Conservation (phyloP, 2,888 invertebrate genomes). For the Alloplasta piceator region DNA sequence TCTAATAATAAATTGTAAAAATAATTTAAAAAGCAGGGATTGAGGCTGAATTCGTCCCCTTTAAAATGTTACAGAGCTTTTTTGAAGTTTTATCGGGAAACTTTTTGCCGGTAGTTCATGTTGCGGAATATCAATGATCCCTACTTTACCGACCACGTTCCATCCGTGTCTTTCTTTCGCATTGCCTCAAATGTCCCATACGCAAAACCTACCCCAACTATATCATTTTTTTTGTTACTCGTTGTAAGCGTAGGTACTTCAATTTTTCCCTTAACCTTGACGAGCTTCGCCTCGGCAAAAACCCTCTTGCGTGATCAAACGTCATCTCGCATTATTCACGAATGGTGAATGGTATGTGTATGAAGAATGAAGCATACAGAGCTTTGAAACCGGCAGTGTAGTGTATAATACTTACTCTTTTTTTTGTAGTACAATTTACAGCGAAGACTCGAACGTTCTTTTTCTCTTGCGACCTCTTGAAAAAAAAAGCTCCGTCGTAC, state of each 20-base stretch:
- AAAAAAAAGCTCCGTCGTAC: constrained; percentile 27
- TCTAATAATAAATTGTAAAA: too few relatives aligned
- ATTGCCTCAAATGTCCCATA: neutral
- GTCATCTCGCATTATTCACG: constrained; percentile 38
- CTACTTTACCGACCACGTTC: too few relatives aligned
- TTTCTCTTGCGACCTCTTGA: constrained; percentile 36
- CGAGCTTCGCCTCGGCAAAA: neutral
- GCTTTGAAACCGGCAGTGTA: constrained; percentile 26
- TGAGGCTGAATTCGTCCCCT: too few relatives aligned
- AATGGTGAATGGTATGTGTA: neutral
- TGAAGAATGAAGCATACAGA: constrained; percentile 10
- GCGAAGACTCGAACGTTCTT: constrained; percentile 6
- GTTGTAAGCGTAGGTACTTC: neutral
- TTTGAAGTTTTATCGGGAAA: too few relatives aligned
- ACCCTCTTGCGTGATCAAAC: constrained; percentile 24
- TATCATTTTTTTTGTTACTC: too few relatives aligned
- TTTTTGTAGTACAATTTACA: constrained; percentile 1
- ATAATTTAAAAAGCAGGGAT: too few relatives aligned
- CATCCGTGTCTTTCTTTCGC: constrained; percentile 9
- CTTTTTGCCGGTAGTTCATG: too few relatives aligned
- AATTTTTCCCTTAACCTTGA: neutral
- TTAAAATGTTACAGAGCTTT: too few relatives aligned
- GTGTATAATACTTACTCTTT: constrained; percentile 8
- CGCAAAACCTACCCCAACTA: too few relatives aligned
- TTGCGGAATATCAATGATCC: too few relatives aligned